Evolutionary conservation across 2,888 invertebrate genomes (phyloP), one percentile per base, ranked within the genome.

Genomic region (Apomyelois bistriatella): DNA sequence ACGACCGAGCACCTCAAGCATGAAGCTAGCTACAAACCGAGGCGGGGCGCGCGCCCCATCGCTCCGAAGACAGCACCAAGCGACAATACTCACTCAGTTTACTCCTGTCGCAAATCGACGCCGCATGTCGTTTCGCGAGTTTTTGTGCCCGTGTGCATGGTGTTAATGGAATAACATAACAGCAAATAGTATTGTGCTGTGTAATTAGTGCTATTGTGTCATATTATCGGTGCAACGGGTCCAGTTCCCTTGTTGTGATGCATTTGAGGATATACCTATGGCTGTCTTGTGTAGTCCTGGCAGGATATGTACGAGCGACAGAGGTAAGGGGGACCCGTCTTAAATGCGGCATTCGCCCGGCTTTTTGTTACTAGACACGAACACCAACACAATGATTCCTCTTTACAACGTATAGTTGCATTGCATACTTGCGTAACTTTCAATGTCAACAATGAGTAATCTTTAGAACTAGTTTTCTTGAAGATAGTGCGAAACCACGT

Each of bases 221-320:
- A 73, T 73, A 74, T 68, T 76, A 74, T 76, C 74, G 74, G 81
- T 80, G 84, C 82, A 75, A 78, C 80, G 74, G 76, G 71, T 76
- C 76, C 79, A 65, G 75, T 74, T 80, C 74, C 77, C 76, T 84
- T 88, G 86, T 91, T 91, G 93, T 93, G 92, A 94, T 94, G 94
- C 92, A 94, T 92, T 94, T 93, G 85, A 93, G 94, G 94, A 94
- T 94, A 93, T 93, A 92, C 83, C 90, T 93, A 91, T 91, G 93
- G 92, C 90, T 94, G 91, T 92, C 92, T 90, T 92, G 92, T 92
- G 92, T 94, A 90, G 91, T 93, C 92, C 92, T 94, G 82, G 88
- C 92, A 83, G 94, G 94, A 92, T 94, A 93, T 91, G 93, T 93
- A 88, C 92, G 93, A 90, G 94, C 93, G 87, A 92, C 92, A 91